Evolutionary conservation across 2,113 vertebrate species (phyloP).

Genomic region (Artemisiospiza belli): DNA sequence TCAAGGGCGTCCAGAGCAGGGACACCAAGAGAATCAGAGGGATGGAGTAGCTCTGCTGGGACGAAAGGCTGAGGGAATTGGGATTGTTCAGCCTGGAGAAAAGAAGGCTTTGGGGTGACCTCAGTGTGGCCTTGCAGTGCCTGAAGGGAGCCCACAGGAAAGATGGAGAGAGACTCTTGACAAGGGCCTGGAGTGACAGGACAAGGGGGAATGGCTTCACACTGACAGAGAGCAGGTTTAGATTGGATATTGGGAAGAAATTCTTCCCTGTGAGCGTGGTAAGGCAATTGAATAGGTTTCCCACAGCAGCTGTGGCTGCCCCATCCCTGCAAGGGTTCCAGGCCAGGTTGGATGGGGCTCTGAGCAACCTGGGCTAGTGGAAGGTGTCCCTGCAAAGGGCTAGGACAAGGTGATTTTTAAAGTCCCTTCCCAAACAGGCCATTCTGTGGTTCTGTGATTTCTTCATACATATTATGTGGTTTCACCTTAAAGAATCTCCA

Average conservation of each 20-base stretch:
- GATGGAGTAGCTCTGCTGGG: neutral
- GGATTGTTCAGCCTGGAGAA: neutral
- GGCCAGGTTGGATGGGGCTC: fast-evolving
- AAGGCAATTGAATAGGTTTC: neutral
- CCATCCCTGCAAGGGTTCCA: fast-evolving
- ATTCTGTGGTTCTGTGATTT: neutral
- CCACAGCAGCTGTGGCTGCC: neutral
- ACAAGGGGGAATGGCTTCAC: neutral
- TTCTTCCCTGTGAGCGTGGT: fast-evolving
- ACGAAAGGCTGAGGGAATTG: neutral
- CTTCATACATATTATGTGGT: neutral
- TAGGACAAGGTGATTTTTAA: neutral
- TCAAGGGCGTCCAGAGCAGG: neutral
- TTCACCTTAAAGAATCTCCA: neutral
- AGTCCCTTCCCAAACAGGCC: neutral
- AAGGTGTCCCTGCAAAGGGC: neutral
- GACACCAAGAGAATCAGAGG: neutral
- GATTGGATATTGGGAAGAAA: fast-evolving
- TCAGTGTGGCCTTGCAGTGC: fast-evolving
- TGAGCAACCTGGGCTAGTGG: fast-evolving
- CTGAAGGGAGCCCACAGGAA: neutral
- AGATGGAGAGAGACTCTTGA: neutral
- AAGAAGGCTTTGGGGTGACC: neutral
- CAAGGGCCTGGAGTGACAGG: neutral
- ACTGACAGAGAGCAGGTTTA: fast-evolving